Evolutionary conservation across 2,113 vertebrate genomes (phyloP).

Genomic region (Perccottus glenii): DNA sequence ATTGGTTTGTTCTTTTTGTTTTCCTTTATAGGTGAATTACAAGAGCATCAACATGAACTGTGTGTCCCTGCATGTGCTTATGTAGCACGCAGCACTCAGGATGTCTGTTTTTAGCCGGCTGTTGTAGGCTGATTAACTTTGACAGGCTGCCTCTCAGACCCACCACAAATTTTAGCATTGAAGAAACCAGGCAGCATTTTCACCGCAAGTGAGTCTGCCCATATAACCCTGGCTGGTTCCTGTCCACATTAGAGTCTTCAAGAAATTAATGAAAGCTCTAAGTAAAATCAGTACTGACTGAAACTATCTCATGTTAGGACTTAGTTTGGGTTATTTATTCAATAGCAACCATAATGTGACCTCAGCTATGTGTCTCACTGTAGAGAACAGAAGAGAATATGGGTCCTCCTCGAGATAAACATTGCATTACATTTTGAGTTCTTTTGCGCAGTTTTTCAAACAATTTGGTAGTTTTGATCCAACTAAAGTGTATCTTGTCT

Average conservation of each 20-base stretch:
- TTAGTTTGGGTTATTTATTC: not conserved
- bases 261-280: constrained; percentile 24
- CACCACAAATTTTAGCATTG: constrained; percentile 66
- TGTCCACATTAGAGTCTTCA: constrained; percentile 9
- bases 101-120: constrained; percentile 73
- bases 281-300: not conserved
- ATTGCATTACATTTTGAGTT: no score
- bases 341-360: not conserved
- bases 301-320: not conserved
- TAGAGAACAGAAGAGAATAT: no score
- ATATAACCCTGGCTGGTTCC: constrained; percentile 5
- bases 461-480: not conserved
- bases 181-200: constrained; percentile 54
- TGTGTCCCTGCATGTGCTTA: not conserved
- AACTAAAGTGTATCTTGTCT: not conserved
- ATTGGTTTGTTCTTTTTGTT: constrained; percentile 34
- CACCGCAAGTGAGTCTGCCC: constrained; percentile 37
- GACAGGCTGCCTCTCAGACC: constrained; percentile 77
- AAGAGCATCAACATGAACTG: constrained; percentile 26
- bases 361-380: no score
- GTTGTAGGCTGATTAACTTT: constrained; percentile 74
- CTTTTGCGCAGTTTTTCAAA: not conserved
- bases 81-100: constrained; percentile 60
- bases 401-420: no score
- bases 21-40: constrained; percentile 8